Base-by-base conservation (phyloP, 2,113 vertebrate species). In the Pristiophorus japonicus region DNA sequence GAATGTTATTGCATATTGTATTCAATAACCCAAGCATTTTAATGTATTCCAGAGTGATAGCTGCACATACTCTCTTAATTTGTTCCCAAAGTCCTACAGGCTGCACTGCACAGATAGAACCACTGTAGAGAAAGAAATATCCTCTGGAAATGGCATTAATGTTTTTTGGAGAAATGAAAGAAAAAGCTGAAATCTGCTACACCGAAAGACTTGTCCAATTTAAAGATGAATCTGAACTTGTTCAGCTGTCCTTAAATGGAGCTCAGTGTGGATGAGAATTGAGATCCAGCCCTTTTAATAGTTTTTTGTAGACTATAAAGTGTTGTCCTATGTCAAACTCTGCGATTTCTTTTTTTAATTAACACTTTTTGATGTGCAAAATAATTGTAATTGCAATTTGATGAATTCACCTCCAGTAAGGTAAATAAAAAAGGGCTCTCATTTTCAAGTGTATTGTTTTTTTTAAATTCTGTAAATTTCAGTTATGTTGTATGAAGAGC, bases 371-470 rank as follows among this genome's bases (percentile, higher is more conserved):
- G 59, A 62, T 62, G 5, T 92, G 16, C 88, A 92, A 63, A 92
- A 90, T 8, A 81, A 34, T 91, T 63, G 88, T 92, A 63, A 65
- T 92, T 63, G n/a, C 59, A 38, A 38, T 92, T 90, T 90, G 51
- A 75, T 75, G 70, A 90, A 59, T 90, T 65, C n/a, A 20, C 88
- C 59, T 63, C 88, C 34, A 92, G 59, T 18, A 63, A 63, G 88
- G 88, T 18, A 92, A 92, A 63, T 92, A 38, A 38, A 92, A 87
- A 92, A 63, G 88, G 88, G 88, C 88, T 92, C n/a, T 65, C n/a
- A 63, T 65, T 92, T 91, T 91, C 88, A 91, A 34, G n/a, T 18
- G 34, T 63, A 34, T 59, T 85, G 47, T 91, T 63, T 92, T 63
- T 63, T n/a, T 59, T 81, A 81, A 90, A 62, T 90, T 90, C 30